Evolutionary conservation across 2,113 vertebrate genomes (phyloP).

Genomic region (Eolophus roseicapilla): DNA sequence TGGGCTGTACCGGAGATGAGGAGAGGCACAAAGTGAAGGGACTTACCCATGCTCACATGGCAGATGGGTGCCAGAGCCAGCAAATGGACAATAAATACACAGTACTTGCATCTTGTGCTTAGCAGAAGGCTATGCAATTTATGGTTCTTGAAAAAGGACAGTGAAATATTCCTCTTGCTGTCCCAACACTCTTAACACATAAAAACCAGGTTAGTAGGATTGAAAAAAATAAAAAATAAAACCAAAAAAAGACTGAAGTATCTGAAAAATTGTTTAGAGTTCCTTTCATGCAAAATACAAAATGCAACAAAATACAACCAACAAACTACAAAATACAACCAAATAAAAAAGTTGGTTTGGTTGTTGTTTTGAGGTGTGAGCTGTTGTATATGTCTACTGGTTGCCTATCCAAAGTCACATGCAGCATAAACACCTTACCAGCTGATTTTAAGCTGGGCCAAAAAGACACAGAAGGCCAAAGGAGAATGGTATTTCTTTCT

Average conservation of each 20-base stretch:
- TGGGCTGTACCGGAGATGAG: background rate
- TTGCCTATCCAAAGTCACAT: background rate
- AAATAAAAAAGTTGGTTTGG: background rate
- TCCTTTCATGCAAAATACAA: background rate
- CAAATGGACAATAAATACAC: background rate
- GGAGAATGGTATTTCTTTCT: background rate
- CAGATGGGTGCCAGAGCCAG: background rate
- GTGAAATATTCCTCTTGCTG: background rate
- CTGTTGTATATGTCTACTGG: background rate
- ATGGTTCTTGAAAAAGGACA: background rate
- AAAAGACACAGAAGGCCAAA: background rate
- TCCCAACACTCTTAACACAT: background rate
- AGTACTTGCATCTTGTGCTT: background rate
- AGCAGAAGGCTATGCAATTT: background rate
- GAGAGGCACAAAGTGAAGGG: background rate
- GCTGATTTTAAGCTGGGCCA: background rate
- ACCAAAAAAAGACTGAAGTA: background rate
- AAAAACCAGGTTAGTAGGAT: background rate
- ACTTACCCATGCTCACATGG: background rate
- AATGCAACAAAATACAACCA: background rate
- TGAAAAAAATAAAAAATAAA: background rate
- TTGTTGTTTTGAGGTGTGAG: background rate
- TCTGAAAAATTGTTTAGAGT: background rate
- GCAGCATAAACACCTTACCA: background rate
- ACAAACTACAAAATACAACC: background rate